Base-by-base conservation (phyloP, 2,797 vertebrate genomes). In the Eospalax fontanierii region DNA sequence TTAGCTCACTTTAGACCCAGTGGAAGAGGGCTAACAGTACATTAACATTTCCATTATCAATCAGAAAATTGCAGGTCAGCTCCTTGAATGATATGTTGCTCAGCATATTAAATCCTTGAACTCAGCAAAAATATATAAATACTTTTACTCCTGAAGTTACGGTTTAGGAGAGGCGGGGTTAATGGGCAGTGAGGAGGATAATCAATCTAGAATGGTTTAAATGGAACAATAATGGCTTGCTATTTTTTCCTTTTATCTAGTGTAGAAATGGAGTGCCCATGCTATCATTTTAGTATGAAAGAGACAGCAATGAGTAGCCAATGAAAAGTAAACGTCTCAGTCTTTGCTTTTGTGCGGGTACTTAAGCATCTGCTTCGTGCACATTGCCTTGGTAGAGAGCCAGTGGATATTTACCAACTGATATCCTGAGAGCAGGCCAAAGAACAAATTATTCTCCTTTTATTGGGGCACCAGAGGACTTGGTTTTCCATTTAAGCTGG, bases 81-180 rank as follows among this genome's bases (percentile, higher is more conserved):
- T 97, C 43, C 89, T 96, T 97, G 97, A 98, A 92, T 97, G 97
- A 97, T 96, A 97, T 95, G 83, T 92, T 96, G 90, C 61, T 71
- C 79, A 5, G 59, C 96, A 98, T 96, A 95, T 95, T 96, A 96
- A 97, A 98, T 93, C 87, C 80, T 95, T 87, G 81, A 96, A 95
- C 97, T 98, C 98, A 98, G 98, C 98, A 98, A 89, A 98, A 98
- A 96, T 74, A 95, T 96, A 98, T 95, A 98, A 98, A 98, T 98
- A 98, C 97, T 97, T 97, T 8, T 97, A 96, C 83, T 95, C 97
- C 94, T 98, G 83, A 96, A 97, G 93, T 91, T 92, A 94, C 50
- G 74, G 91, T 81, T 96, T 93, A 88, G 92, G 68, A 94, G 90
- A 91, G 96, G 65, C 61, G 19, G 66, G 92, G 96, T 90, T 98